A percentile compares a stretch with the other conserved stretches of the same genome.
Conservation (phyloP, 2,797 vertebrate genomes). For the Avahi laniger region DNA sequence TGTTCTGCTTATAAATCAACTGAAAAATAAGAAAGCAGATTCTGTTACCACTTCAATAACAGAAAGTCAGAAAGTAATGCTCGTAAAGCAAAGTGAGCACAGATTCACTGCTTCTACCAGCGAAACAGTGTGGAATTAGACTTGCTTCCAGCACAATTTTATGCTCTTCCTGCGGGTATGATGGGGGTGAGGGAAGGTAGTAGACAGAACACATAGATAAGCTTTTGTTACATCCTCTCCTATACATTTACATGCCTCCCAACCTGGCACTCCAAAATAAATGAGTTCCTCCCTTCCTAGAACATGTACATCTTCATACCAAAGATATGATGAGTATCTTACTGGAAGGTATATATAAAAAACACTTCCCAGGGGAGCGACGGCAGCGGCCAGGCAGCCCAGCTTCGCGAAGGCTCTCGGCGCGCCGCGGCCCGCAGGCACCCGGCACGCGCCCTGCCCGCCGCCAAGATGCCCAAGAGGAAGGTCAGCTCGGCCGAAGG, state of each 20-base stretch:
- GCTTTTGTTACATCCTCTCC: not conserved
- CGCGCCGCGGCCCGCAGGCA: slow-evolving; percentile 67
- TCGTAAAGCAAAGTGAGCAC: not conserved
- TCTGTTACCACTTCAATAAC: not conserved
- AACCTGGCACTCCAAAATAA: not conserved
- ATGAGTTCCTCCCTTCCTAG: not conserved
- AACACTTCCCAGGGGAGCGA: slow-evolving; percentile 54
- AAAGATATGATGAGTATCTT: not conserved
- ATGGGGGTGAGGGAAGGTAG: not conserved
- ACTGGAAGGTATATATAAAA: not conserved
- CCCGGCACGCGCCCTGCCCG: not conserved
- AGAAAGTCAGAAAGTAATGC: slow-evolving; percentile 3
- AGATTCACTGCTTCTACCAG: not conserved
- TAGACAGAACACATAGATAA: not conserved
- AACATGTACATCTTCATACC: not conserved
- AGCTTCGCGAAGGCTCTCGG: not conserved
- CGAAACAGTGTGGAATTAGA: not conserved
- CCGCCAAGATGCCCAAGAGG: slow-evolving; percentile 84
- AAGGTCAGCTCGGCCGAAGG: too few species aligned
- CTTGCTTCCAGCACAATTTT: not conserved
- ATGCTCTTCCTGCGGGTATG: not conserved
- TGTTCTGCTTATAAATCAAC: not conserved
- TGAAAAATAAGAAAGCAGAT: not conserved
- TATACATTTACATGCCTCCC: not conserved
- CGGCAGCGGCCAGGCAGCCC: slow-evolving; percentile 81